phyloP scores from a whole-genome alignment of 2,797 vertebrate genomes.

The Diplodus sargus region DNA sequence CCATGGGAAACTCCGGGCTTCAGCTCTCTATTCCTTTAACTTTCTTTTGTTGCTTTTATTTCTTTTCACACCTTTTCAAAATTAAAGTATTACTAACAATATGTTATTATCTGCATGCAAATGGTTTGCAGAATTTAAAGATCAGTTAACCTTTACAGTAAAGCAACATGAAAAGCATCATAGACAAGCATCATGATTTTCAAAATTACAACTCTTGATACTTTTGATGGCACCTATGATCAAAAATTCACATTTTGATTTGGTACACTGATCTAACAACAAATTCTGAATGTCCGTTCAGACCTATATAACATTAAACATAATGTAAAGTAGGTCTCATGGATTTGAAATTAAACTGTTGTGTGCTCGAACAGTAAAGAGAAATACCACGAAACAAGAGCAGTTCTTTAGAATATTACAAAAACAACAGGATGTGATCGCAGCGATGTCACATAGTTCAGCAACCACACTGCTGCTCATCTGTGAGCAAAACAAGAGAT shows the following conservation, averaged over 20 bases:
- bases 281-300: background rate
- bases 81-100: background rate
- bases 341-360: background rate
- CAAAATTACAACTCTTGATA: background rate
- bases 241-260: background rate
- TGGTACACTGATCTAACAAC: background rate
- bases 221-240: background rate
- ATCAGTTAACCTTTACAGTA: background rate
- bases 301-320: background rate
- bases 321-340: background rate
- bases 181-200: background rate
- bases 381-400: background rate
- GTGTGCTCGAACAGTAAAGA: background rate
- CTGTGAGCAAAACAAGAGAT: background rate
- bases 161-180: background rate
- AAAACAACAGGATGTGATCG: slow-evolving; percentile 30
- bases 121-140: background rate
- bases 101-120: too few species aligned
- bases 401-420: background rate
- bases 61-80: background rate
- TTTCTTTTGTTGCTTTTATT: background rate
- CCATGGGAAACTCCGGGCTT: too few species aligned
- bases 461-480: background rate
- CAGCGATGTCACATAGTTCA: background rate
- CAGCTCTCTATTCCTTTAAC: too few species aligned